These are phyloP conservation scores for Shargacucullia verbasci DNA, from an alignment of 2,888 invertebrate genomes.

Conservation along the genomic window DNA sequence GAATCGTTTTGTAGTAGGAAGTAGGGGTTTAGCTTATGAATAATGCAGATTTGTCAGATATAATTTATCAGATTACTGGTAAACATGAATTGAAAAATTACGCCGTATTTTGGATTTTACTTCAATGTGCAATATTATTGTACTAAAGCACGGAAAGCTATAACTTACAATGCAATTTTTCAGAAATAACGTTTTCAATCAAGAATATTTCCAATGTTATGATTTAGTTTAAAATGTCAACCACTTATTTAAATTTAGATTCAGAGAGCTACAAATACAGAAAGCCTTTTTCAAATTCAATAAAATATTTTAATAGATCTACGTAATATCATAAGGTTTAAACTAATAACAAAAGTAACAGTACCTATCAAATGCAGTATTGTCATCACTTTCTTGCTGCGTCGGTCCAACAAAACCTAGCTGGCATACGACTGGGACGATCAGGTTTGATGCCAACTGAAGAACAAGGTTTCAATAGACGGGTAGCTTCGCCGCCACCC, in stretches of 20 bases:
- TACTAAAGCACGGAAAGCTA: too few relatives aligned
- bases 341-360: slow-evolving; percentile 30
- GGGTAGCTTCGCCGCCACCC: slow-evolving; percentile 67
- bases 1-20: slow-evolving; percentile 5
- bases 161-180: too few relatives aligned
- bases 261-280: too few relatives aligned
- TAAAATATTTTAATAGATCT: slow-evolving; percentile 45
- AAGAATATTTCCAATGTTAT: too few relatives aligned
- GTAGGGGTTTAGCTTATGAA: neutral
- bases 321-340: slow-evolving; percentile 31
- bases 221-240: too few relatives aligned
- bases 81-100: too few relatives aligned
- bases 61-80: too few relatives aligned
- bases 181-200: too few relatives aligned
- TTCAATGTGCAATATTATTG: too few relatives aligned
- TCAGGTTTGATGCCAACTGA: slow-evolving; percentile 66
- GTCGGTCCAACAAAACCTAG: slow-evolving; percentile 83
- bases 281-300: slow-evolving; percentile 14
- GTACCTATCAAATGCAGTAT: slow-evolving; percentile 21
- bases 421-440: slow-evolving; percentile 71
- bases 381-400: slow-evolving; percentile 58
- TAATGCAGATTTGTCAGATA: neutral
- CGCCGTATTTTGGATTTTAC: too few relatives aligned
- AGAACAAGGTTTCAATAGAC: slow-evolving; percentile 31
- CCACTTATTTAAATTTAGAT: too few relatives aligned